Conservation (phyloP, 2,797 vertebrate genomes). For the Catostomus latipinnis region DNA sequence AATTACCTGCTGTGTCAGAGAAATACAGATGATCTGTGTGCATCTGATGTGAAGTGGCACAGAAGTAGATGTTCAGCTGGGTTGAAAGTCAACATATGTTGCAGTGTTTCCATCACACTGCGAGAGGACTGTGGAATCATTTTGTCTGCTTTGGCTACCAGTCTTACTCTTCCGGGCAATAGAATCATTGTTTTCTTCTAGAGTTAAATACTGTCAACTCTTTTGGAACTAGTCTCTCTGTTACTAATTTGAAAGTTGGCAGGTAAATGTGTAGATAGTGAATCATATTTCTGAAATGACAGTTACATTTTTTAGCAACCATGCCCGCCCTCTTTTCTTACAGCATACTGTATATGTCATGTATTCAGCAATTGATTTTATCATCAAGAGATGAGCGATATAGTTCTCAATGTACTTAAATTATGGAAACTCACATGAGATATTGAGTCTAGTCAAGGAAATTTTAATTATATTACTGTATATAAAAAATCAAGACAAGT, state of each 20-base stretch:
- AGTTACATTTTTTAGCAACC: slow-evolving; percentile 36
- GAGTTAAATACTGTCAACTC: slow-evolving; percentile 51
- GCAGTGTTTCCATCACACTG: slow-evolving; percentile 15
- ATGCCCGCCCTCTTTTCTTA: slow-evolving; percentile 31
- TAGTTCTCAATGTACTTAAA: slow-evolving; percentile 18
- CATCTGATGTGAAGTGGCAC: slow-evolving; percentile 28
- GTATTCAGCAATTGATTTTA: slow-evolving; percentile 52
- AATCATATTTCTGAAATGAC: slow-evolving; percentile 53
- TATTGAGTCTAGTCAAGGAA: background rate
- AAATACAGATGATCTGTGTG: slow-evolving; percentile 49
- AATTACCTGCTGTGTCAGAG: slow-evolving; percentile 34
- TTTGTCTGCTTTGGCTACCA: slow-evolving; percentile 5
- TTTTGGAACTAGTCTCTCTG: slow-evolving; percentile 51
- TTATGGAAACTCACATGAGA: background rate
- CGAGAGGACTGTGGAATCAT: slow-evolving; percentile 13
- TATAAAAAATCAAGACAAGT: background rate
- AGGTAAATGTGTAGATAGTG: slow-evolving; percentile 36
- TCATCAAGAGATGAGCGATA: slow-evolving; percentile 48
- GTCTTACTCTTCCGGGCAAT: background rate
- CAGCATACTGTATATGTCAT: background rate
- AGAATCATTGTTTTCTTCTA: slow-evolving; percentile 41
- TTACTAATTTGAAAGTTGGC: slow-evolving; percentile 54
- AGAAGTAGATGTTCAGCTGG: slow-evolving; percentile 18
- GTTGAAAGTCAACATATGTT: slow-evolving; percentile 62
- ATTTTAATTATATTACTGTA: background rate